Evolutionary conservation across 1,140 invertebrate species (phyloP), one percentile per base, ranked within the genome.

Genomic region (Contarinia nasturtii): DNA sequence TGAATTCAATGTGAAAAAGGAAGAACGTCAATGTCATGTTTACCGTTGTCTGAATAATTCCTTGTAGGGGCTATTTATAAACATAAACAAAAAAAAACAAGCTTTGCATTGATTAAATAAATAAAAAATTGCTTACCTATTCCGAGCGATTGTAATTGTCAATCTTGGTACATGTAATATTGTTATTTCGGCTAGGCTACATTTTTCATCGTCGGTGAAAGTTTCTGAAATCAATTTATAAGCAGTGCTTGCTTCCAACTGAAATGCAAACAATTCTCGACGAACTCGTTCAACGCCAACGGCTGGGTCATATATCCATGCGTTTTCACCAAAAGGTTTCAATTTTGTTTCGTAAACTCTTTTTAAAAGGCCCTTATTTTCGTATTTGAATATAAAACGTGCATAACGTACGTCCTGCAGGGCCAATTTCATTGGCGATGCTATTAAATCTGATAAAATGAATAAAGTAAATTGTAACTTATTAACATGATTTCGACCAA

Each of bases 121-220:
- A n/a, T n/a, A n/a, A n/a, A n/a, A n/a, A n/a, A n/a, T n/a, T n/a
- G n/a, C n/a, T n/a, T n/a, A n/a, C n/a, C n/a, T n/a, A n/a, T 71
- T 68, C 48, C 69, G 70, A 15, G 61, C 55, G 2, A 74, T 59
- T 5, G 71, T 65, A 27, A 73, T 55, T 7, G 67, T 64, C 36
- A 73, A 54, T 58, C 66, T 66, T 21, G 70, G 69, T 49, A 70
- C 51, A 46, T 66, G 65, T 52, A 74, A 74, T 3, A 71, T 66
- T 45, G 68, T 63, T 34, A 75, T 61, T 49, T 72, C 66, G 56
- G 66, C 63, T 10, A 76, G 57, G 1, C 67, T 71, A 49, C 73
- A 76, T 58, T 75, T 76, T 51, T 76, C 73, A 7, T 62, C 61
- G 55, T 76, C 73, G 45, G 58, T 65, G 50, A 68, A 76, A 1